Base-by-base conservation (phyloP, 2,797 vertebrate species). In the Cynodonichthys magdalenae region DNA sequence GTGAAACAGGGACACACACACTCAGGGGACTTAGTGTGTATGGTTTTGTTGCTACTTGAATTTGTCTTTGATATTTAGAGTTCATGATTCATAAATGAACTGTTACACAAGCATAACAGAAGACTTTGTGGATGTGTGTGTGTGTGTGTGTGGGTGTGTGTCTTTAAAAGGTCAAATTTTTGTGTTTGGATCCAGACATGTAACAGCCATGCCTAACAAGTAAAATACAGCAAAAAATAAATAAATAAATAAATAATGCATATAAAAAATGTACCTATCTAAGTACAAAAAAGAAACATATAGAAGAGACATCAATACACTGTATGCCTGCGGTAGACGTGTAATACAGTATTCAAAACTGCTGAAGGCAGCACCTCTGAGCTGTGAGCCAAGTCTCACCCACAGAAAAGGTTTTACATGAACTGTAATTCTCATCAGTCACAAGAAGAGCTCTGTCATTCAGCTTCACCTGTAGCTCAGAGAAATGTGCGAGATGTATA, bases 71-170 rank as follows among this genome's bases (percentile, higher is more conserved):
- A 83, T 88, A 86, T 85, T 90, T 81, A 81, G 74, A 90, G 66
- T 82, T 82, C 69, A 84, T 87, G 76, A 85, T 83, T 90, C 83
- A 90, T 82, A 80, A 71, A 87, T 83, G 81, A 84, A 82, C 76
- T 72, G 66, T 82, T 84, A 87, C 42, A 79, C 74, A 85, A 84
- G 68, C 12, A 2, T 71, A 74, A 76, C 74, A 49, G 65, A 79
- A 59, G 42, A 59, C 8, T 15, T 0, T 53, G 50, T 59, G 44
- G 49, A 41, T 14, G 42, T 53, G 39, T 20, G n/a, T n/a, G n/a
- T n/a, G n/a, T n/a, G n/a, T n/a, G n/a, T n/a, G n/a, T n/a, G n/a
- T n/a, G n/a, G n/a, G n/a, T n/a, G n/a, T n/a, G 20, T 20, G 51
- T 66, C 46, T 73, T 63, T 56, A 51, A 87, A 89, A 89, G 84